Evolutionary conservation across 1,140 invertebrate species (phyloP), one percentile per base, ranked within the genome.

Genomic region (Mactra quadrangularis): DNA sequence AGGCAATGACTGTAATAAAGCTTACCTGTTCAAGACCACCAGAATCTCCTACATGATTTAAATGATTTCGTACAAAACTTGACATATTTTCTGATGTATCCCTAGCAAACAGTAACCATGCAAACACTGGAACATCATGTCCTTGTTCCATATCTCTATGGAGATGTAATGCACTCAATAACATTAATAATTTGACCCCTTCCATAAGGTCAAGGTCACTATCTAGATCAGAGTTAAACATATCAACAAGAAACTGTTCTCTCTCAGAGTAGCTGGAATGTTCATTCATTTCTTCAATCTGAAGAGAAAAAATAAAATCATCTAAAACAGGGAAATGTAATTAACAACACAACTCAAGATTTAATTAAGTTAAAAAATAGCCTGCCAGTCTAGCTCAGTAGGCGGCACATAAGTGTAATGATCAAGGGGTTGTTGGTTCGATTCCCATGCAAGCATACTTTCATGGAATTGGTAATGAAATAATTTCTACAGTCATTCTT

Each of bases 121-220:
- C 94, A 92, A 94, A 94, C 25, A 94, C 82, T 15, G 94, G 94
- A 17, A 93, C 85, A n/a, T 92, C 91, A 7, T 89, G 85, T 19
- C 90, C 93, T 19, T 85, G 83, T 35, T 83, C 84, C 38, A 90
- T 87, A 3, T 83, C 79, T 29, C 87, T 59, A 85, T 93, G 86
- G 31, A 94, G 85, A 55, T 93, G 87, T 33, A 94, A 87, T 4
- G 91, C 90, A 52, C 90, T 86, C 25, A 92, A 86, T 52, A 94
- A 86, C 94, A 94, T 94, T 82, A 94, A 90, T 22, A 94, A 87
- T 85, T 94, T 94, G 22, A 94, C 87, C 35, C 93, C 94, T 90
- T 95, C 94, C 90, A 94, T 92, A 22, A 94, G 85, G 35, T 91
- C 89, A 19, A 93, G 71, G 82, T 94, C 94, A 84, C 93, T 83